Evolutionary conservation across 1,140 invertebrate species (phyloP), one percentile per base, ranked within the genome.

Genomic region (Druon quercuslanigerum): DNA sequence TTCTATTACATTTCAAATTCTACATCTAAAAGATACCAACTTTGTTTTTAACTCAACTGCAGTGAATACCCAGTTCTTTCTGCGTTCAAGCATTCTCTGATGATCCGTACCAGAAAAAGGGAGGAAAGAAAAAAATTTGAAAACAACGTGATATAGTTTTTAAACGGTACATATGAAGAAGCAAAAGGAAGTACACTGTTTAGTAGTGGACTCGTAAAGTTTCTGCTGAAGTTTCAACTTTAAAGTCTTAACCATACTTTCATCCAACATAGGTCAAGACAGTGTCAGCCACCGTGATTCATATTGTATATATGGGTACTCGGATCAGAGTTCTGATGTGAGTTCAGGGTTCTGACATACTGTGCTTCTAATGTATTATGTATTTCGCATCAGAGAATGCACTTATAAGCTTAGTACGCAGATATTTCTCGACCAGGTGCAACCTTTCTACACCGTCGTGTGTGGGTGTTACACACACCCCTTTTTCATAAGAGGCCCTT

Each of bases 261-360:
- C 74, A 76, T 71, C 50, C 60, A 72, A 17, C 50, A 66, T 57
- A 74, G 77, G 82, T 83, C 78, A 79, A 71, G 79, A 81, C 72
- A 73, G 6, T 46, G 40, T 46, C 40, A 71, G 79, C 77, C 78
- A 79, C 71, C 76, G 72, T 77, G 75, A 76, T 76, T 76, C 71
- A 57, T 52, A 50, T 57, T 74, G 33, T 76, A 51, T 76, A 51
- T 54, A 20, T 51, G 74, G 79, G n/a, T 57, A n/a, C 70, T n/a
- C 0, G 9, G 75, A 17, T 60, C 54, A 51, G 50, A 71, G 73
- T 77, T 76, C 74, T 54, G 40, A 46, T 46, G 40, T 46, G 40
- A 46, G 54, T 56, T 6, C 40, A 16, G 14, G 5, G 16, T 8
- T 25, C 60, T 66, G 12, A 66, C 14, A 66, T n/a, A 33, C 33